These are phyloP conservation scores for Uria lomvia DNA, from an alignment of 2,113 vertebrate genomes.

Conservation along the genomic window DNA sequence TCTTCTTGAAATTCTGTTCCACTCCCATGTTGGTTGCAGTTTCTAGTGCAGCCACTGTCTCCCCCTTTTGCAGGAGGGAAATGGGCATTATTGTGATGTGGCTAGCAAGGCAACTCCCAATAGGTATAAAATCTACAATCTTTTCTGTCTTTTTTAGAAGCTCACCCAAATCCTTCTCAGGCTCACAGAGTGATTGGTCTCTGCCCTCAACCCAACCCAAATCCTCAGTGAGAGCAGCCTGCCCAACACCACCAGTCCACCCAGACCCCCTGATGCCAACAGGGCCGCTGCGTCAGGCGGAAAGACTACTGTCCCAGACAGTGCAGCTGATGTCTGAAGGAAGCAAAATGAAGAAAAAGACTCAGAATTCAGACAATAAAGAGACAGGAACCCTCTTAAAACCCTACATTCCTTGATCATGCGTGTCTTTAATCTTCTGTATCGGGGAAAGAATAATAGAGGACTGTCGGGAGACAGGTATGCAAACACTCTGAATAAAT, in stretches of 20 bases:
- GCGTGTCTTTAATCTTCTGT: not conserved
- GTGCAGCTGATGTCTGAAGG: not conserved
- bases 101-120: not conserved
- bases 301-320: not conserved
- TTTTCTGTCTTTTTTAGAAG: not conserved
- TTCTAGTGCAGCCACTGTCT: not conserved
- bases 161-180: not conserved
- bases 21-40: not conserved
- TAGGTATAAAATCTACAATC: not conserved
- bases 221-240: not conserved
- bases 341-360: not conserved
- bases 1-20: not conserved
- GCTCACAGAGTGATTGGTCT: not conserved
- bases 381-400: not conserved
- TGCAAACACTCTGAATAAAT: not conserved
- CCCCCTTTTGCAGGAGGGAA: not conserved
- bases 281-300: not conserved
- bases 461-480: not conserved
- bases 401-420: not conserved
- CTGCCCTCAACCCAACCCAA: not conserved
- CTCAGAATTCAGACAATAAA: not conserved
- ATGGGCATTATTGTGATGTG: not conserved
- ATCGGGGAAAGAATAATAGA: not conserved
- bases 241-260: not conserved
- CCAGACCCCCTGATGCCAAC: rapidly evolving